These are phyloP conservation scores for Synergus itoensis DNA, from an alignment of 2,888 invertebrate species.

Conservation along the genomic window DNA sequence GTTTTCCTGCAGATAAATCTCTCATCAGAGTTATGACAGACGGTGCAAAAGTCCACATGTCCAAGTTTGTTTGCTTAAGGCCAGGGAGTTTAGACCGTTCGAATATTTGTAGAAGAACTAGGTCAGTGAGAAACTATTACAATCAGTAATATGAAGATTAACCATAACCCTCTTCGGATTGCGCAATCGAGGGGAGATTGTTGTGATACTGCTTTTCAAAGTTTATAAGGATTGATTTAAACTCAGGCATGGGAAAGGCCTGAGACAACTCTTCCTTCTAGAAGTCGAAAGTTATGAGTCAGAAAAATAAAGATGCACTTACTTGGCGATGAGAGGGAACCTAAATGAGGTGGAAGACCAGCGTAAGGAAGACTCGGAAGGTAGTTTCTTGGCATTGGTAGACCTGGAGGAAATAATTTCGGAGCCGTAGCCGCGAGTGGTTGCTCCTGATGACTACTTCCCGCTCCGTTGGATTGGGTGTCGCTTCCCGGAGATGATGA, in stretches of 20 bases:
- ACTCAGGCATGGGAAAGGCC: neutral
- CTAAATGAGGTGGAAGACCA: slow-evolving; percentile 82
- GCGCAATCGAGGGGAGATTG: neutral
- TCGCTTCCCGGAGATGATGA: slow-evolving; percentile 79
- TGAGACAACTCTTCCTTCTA: neutral
- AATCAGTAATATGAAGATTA: slow-evolving; percentile 36
- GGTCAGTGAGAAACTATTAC: slow-evolving; percentile 36
- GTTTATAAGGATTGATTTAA: neutral
- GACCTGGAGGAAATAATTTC: slow-evolving; percentile 80
- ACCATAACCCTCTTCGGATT: slow-evolving; percentile 32
- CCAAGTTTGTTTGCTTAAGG: slow-evolving; percentile 32
- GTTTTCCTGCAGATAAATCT: slow-evolving; percentile 31
- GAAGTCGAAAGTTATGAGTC: neutral
- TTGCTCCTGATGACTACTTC: slow-evolving; percentile 78
- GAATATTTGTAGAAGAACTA: slow-evolving; percentile 34
- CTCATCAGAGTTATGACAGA: slow-evolving; percentile 38
- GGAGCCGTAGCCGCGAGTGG: slow-evolving; percentile 81
- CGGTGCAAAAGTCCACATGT: slow-evolving; percentile 33
- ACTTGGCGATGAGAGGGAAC: slow-evolving; percentile 77
- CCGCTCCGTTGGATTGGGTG: slow-evolving; percentile 77
- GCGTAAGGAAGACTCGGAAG: slow-evolving; percentile 80
- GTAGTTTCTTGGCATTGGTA: slow-evolving; percentile 82
- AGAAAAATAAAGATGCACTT: slow-evolving; percentile 54
- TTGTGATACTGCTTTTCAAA: slow-evolving; percentile 23
- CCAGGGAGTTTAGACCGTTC: slow-evolving; percentile 21